Evolutionary conservation across 2,888 invertebrate genomes (phyloP).

Genomic region (Gymnosoma rotundatum): DNA sequence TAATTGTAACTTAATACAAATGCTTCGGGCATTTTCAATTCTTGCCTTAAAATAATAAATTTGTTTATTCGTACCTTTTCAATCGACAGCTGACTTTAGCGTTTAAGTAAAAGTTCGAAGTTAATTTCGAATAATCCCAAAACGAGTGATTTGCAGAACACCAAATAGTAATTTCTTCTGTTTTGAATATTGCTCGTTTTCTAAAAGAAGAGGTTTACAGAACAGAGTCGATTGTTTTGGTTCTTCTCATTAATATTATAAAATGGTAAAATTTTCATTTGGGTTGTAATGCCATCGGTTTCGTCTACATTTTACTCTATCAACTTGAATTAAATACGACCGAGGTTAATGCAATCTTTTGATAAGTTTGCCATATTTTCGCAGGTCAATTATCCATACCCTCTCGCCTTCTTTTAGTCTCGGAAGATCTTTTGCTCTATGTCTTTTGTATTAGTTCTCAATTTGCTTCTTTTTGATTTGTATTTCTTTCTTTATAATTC

Average conservation of each 20-base stretch:
- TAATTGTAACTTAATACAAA: no score
- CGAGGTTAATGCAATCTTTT: slow-evolving; percentile 29
- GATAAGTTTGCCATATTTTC: slow-evolving; percentile 31
- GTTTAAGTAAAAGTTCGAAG: no score
- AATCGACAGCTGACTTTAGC: no score
- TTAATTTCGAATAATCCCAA: no score
- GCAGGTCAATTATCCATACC: slow-evolving; percentile 36
- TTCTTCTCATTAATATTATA: neutral
- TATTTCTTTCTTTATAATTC: neutral
- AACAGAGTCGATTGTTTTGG: neutral
- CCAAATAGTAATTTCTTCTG: no score
- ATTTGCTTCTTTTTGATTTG: slow-evolving; percentile 11
- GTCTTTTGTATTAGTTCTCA: slow-evolving; percentile 36
- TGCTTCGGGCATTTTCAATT: no score
- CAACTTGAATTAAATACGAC: slow-evolving; percentile 22
- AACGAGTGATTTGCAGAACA: no score
- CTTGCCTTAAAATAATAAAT: no score
- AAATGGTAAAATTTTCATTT: slow-evolving; percentile 17
- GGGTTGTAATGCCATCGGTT: slow-evolving; percentile 34
- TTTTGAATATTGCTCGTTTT: no score
- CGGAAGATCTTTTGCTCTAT: slow-evolving; percentile 21
- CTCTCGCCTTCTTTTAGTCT: slow-evolving; percentile 28
- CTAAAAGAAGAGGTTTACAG: no score
- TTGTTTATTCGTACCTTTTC: no score
- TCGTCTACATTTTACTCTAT: slow-evolving; percentile 23